Conservation (phyloP, 2,888 invertebrate genomes). For the Spilosoma lubricipeda region DNA sequence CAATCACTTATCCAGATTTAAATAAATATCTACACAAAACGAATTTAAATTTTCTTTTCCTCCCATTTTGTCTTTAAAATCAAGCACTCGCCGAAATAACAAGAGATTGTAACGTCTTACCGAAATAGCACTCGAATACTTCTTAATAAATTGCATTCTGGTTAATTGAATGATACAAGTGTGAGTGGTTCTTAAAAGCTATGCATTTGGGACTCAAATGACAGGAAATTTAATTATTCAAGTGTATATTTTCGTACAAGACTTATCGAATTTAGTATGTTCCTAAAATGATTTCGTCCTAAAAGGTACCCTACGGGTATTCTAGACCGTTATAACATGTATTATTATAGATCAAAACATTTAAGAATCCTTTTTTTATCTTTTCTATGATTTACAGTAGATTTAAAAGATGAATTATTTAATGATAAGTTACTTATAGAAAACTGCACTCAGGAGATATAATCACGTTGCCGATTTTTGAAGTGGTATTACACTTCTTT, state of each 20-base stretch:
- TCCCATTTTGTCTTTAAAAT: neutral
- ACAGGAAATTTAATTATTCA: conserved; percentile 14
- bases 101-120: neutral
- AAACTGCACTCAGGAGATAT: neutral
- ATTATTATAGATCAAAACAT: neutral
- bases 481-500: no score
- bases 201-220: conserved; percentile 12
- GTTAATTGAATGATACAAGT: conserved; percentile 9
- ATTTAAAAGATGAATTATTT: no score
- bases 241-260: neutral
- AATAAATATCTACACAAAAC: neutral
- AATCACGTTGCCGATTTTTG: neutral
- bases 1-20: neutral
- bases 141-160: conserved; percentile 6
- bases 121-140: neutral
- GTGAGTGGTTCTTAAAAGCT: conserved; percentile 15
- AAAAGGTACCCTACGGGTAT: neutral
- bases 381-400: no score
- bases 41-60: neutral
- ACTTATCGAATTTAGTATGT: neutral
- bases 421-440: neutral
- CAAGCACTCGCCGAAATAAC: conserved; percentile 10
- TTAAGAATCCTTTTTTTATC: no score
- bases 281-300: neutral
- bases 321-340: neutral